Percentiles rank a stretch among this genome's conserved stretches.
These are phyloP conservation scores for Melanotaenia duboulayi DNA, from an alignment of 2,113 vertebrate genomes.

Conservation along the genomic window DNA sequence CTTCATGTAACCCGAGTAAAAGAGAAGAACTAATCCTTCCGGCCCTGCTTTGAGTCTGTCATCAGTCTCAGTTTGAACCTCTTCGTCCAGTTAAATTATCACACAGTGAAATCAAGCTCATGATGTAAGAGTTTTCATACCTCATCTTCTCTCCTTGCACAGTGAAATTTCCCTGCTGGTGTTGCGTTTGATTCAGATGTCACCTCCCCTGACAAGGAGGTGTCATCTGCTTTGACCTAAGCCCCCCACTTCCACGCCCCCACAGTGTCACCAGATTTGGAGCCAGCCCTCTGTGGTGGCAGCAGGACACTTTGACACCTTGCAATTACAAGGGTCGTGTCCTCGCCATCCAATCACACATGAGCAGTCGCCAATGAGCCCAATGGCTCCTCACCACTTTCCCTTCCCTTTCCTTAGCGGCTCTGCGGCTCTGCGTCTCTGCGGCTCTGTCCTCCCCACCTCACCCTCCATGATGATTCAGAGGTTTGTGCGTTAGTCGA, in stretches of 20 bases:
- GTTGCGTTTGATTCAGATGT: conserved; percentile 51
- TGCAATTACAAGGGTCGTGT: conserved; percentile 73
- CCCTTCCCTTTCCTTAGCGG: conserved; percentile 42
- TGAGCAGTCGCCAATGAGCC: conserved; percentile 58
- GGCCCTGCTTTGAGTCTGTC: no score
- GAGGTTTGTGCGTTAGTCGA: conserved; percentile 58
- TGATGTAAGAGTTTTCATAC: no score
- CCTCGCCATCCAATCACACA: conserved; percentile 72
- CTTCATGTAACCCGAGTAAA: no score
- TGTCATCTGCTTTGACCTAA: conserved; percentile 63
- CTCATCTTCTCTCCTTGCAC: no score
- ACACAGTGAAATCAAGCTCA: no score
- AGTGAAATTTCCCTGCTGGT: conserved; percentile 5
- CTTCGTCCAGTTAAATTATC: no score
- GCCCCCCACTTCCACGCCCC: conserved; percentile 22
- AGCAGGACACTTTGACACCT: conserved; percentile 74
- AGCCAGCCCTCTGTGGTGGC: conserved; percentile 68
- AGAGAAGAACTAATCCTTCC: no score
- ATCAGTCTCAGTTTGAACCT: no score
- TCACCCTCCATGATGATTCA: conserved; percentile 58
- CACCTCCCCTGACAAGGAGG: conserved; percentile 47
- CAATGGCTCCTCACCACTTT: conserved; percentile 32
- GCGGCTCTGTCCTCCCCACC: conserved; percentile 11
- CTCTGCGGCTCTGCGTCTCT: conserved; percentile 16
- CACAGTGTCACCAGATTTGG: conserved; percentile 29